A percentile compares a stretch with the other conserved stretches of the same genome.
These are phyloP conservation scores for Hapalemur alaotrensis DNA, from an alignment of 2,797 vertebrate genomes.

Conservation along the genomic window DNA sequence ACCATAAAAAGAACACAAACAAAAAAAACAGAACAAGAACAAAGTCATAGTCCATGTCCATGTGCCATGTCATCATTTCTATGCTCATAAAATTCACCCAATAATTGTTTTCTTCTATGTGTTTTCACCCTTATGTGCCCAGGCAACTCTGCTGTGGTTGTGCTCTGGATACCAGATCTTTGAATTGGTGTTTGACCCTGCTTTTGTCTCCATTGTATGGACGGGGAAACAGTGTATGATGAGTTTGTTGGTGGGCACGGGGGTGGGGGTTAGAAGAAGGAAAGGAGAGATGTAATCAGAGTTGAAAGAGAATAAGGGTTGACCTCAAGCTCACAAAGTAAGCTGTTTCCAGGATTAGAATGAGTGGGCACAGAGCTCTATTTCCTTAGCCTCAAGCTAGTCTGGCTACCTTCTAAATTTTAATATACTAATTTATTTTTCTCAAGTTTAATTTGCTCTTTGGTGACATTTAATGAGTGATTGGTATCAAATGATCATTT, in stretches of 20 bases:
- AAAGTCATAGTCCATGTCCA: neutral
- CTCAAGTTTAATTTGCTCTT: slow-evolving; percentile 41
- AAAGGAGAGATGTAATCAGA: neutral
- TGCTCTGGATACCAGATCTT: neutral
- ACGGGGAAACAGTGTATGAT: neutral
- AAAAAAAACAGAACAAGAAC: neutral
- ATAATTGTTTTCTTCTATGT: neutral
- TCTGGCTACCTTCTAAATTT: slow-evolving; percentile 27
- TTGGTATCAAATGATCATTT: slow-evolving; percentile 9
- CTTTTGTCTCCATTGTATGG: neutral
- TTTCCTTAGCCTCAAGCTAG: neutral
- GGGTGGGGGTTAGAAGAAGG: neutral
- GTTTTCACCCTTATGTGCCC: neutral
- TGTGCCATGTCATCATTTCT: neutral
- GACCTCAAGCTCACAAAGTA: neutral
- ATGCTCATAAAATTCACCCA: neutral
- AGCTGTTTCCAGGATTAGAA: neutral
- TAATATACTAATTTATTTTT: slow-evolving; percentile 36
- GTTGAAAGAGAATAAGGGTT: neutral
- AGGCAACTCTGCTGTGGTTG: neutral
- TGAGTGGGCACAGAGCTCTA: neutral
- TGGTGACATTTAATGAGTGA: slow-evolving; percentile 3
- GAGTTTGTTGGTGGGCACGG: neutral
- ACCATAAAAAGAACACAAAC: neutral
- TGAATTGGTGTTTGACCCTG: neutral